A percentile compares a stretch with the other conserved stretches of the same genome.
These are phyloP conservation scores for Embiotoca jacksoni DNA, from an alignment of 2,113 vertebrate genomes.

Conservation along the genomic window DNA sequence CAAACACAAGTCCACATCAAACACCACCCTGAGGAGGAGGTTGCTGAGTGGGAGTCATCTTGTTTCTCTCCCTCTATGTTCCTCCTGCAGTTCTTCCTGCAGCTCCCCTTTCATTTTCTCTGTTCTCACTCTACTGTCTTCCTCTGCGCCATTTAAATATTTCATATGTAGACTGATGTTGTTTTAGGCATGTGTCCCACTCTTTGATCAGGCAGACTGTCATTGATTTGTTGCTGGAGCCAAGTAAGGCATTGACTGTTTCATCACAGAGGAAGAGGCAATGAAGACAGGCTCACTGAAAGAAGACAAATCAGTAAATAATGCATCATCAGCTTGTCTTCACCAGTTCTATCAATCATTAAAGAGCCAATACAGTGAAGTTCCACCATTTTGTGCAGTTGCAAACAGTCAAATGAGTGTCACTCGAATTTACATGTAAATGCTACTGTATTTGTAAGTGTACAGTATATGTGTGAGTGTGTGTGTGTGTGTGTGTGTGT, in stretches of 20 bases:
- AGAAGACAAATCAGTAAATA: slow-evolving; percentile 68
- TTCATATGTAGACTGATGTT: slow-evolving; percentile 71
- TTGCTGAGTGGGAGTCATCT: slow-evolving; percentile 63
- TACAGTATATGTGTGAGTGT: background rate
- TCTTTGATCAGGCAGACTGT: slow-evolving; percentile 74
- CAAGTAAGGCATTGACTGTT: slow-evolving; percentile 54
- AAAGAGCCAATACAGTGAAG: slow-evolving; percentile 26
- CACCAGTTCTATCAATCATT: slow-evolving; percentile 63
- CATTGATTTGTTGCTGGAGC: slow-evolving; percentile 75
- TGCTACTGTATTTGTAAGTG: background rate
- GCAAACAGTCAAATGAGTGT: background rate
- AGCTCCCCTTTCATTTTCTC: slow-evolving; percentile 43
- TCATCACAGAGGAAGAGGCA: slow-evolving; percentile 60
- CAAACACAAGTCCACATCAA: slow-evolving; percentile 24
- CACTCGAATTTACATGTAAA: slow-evolving; percentile 3
- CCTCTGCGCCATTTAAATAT: slow-evolving; percentile 78
- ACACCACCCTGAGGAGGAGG: slow-evolving; percentile 36
- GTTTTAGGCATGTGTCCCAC: slow-evolving; percentile 58
- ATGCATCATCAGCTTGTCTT: slow-evolving; percentile 63
- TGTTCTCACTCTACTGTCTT: slow-evolving; percentile 66
- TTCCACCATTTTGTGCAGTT: slow-evolving; percentile 6
- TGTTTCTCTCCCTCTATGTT: slow-evolving; percentile 26
- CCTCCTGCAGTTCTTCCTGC: slow-evolving; percentile 62
- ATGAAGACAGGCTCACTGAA: slow-evolving; percentile 54
- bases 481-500: background rate